Conservation (phyloP, 2,113 vertebrate species). For the Xerus inauris region DNA sequence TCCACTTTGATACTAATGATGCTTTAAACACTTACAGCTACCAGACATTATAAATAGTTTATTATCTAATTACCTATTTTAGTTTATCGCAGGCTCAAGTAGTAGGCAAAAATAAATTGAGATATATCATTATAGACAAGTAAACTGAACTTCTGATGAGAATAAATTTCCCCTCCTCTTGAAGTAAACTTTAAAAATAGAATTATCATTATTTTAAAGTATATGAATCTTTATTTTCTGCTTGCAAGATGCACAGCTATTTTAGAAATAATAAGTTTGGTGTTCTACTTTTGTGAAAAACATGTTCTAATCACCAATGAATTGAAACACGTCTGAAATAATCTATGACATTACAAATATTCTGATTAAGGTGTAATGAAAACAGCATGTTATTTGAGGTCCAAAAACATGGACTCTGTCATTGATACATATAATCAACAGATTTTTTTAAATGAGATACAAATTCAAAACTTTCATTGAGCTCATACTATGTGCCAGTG, state of each 20-base stretch:
- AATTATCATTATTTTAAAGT: background rate
- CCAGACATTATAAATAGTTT: slow-evolving; percentile 60
- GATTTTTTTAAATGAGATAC: background rate
- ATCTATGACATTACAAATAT: background rate
- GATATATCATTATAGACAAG: slow-evolving; percentile 55
- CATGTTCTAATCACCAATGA: background rate
- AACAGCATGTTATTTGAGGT: background rate
- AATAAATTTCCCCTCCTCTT: background rate
- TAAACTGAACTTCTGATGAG: slow-evolving; percentile 13
- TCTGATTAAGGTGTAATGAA: background rate
- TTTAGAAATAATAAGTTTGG: slow-evolving; percentile 2
- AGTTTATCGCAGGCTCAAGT: slow-evolving; percentile 32
- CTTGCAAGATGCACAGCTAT: background rate
- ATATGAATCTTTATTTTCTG: slow-evolving; percentile 7
- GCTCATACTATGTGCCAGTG: background rate
- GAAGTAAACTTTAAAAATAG: slow-evolving; percentile 44
- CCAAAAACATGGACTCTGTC: background rate
- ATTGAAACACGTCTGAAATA: slow-evolving; percentile 2
- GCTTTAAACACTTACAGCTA: slow-evolving; percentile 49
- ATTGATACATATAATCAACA: background rate
- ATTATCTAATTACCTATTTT: slow-evolving; percentile 61
- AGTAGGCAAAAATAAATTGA: slow-evolving; percentile 65
- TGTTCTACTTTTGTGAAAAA: slow-evolving; percentile 35
- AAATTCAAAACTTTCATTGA: background rate
- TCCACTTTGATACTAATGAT: slow-evolving; percentile 55